phyloP scores from a whole-genome alignment of 2,797 vertebrate species.

The Pagetopsis macropterus region DNA sequence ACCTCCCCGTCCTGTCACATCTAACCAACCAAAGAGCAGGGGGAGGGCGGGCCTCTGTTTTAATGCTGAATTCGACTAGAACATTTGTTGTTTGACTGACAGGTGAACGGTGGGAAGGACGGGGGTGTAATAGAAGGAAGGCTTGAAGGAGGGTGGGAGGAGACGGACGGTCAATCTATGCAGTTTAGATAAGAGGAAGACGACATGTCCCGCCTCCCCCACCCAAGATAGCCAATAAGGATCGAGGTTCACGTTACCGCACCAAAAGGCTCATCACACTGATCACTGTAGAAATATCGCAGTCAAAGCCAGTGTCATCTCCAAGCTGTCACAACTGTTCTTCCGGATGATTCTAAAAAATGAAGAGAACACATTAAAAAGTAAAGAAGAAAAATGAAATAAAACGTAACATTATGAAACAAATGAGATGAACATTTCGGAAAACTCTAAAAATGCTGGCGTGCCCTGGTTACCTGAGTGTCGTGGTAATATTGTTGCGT shows the following conservation, averaged over 20 bases:
- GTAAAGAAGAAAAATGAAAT: constrained; percentile 30
- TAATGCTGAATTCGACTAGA: constrained; percentile 41
- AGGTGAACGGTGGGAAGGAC: constrained; percentile 51
- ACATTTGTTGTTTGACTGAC: constrained; percentile 46
- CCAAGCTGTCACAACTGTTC: constrained; percentile 46
- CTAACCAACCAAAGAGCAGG: constrained; percentile 58
- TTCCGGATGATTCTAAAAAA: constrained; percentile 61
- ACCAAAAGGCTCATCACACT: constrained; percentile 8
- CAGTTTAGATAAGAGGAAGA: constrained; percentile 76
- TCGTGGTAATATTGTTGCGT: constrained; percentile 42
- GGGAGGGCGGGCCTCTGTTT: constrained; percentile 41
- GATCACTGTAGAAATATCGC: not conserved
- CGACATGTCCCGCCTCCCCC: constrained; percentile 55
- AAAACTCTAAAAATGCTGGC: constrained; percentile 47
- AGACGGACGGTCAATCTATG: constrained; percentile 78
- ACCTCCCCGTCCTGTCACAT: constrained; percentile 47
- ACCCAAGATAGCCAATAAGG: constrained; percentile 54
- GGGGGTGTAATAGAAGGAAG: constrained; percentile 7
- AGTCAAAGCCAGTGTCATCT: constrained; percentile 15
- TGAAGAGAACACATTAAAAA: constrained; percentile 62
- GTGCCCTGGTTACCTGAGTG: constrained; percentile 58
- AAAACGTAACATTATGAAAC: constrained; percentile 17
- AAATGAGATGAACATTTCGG: constrained; percentile 38
- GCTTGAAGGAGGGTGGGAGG: constrained; percentile 45
- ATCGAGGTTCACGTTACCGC: constrained; percentile 5